A percentile compares a stretch with the other conserved stretches of the same genome.
Evolutionary conservation across 2,797 vertebrate species (phyloP).

Genomic region (Hemitrygon akajei): DNA sequence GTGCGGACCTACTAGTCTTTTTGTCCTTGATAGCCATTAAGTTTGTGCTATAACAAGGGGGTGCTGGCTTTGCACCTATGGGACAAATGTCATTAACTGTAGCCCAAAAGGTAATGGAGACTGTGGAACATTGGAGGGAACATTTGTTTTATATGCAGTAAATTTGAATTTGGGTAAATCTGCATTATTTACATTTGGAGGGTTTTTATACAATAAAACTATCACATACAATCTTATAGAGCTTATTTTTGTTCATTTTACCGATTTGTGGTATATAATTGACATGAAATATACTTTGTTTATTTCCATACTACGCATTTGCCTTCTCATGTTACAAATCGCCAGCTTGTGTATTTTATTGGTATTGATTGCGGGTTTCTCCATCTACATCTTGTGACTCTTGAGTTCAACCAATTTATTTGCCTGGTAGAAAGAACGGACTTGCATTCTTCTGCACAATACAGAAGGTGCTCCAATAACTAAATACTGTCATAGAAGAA

Average conservation of each 20-base stretch:
- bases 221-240: not conserved
- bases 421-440: not conserved
- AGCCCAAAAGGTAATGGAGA: not conserved
- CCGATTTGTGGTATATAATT: not conserved
- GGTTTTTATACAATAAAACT: not conserved
- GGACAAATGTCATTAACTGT: not conserved
- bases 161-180: not conserved
- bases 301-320: not conserved
- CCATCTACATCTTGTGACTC: not conserved
- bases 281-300: not conserved
- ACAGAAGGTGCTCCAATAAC: not conserved
- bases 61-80: not conserved
- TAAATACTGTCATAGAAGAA: not conserved
- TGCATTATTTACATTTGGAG: not conserved
- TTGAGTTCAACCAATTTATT: not conserved
- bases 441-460: not conserved
- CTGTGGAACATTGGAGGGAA: not conserved
- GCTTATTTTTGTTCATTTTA: not conserved
- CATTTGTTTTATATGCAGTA: not conserved
- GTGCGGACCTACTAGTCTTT: not conserved
- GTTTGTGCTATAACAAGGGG: not conserved
- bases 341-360: not conserved
- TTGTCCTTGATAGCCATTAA: not conserved
- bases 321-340: not conserved
- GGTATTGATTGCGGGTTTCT: conserved; percentile 19